Conservation (phyloP, 2,113 vertebrate genomes). For the Ancistrus triradiatus region DNA sequence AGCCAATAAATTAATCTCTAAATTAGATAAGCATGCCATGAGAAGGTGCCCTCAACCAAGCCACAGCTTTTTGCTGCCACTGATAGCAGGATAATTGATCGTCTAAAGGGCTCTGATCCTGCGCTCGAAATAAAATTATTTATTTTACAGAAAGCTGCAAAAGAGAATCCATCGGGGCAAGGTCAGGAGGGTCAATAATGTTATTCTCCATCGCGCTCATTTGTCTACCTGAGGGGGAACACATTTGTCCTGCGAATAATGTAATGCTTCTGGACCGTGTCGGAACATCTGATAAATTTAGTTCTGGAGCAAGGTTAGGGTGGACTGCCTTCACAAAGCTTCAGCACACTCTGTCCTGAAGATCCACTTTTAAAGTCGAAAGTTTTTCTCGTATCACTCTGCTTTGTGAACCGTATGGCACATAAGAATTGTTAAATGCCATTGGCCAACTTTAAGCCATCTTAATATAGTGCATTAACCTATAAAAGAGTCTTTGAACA, state of each 20-base stretch:
- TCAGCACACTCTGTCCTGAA: slow-evolving; percentile 42
- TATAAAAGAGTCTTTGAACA: slow-evolving; percentile 11
- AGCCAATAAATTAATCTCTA: slow-evolving; percentile 22
- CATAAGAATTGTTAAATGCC: background rate
- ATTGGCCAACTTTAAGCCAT: background rate
- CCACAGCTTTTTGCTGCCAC: slow-evolving; percentile 43
- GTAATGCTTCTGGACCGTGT: slow-evolving; percentile 53
- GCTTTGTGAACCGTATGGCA: background rate
- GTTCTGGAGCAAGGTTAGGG: slow-evolving; percentile 56
- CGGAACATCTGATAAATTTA: slow-evolving; percentile 62
- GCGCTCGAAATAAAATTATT: slow-evolving; percentile 45
- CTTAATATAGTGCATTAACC: background rate
- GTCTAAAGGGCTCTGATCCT: slow-evolving; percentile 44
- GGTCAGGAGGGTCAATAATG: slow-evolving; percentile 56
- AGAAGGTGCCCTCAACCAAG: slow-evolving; percentile 46
- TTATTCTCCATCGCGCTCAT: slow-evolving; percentile 60
- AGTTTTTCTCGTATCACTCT: background rate
- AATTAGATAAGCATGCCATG: slow-evolving; percentile 29
- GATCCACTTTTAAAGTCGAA: slow-evolving; percentile 44
- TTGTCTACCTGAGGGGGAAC: slow-evolving; percentile 59
- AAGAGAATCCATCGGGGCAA: slow-evolving; percentile 57
- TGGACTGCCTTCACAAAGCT: slow-evolving; percentile 49
- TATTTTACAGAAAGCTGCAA: slow-evolving; percentile 42
- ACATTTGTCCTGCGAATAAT: slow-evolving; percentile 55
- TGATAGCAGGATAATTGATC: slow-evolving; percentile 52